Evolutionary conservation across 2,797 vertebrate genomes (phyloP), one percentile per base, ranked within the genome.

Genomic region (Coregonus suidteri): DNA sequence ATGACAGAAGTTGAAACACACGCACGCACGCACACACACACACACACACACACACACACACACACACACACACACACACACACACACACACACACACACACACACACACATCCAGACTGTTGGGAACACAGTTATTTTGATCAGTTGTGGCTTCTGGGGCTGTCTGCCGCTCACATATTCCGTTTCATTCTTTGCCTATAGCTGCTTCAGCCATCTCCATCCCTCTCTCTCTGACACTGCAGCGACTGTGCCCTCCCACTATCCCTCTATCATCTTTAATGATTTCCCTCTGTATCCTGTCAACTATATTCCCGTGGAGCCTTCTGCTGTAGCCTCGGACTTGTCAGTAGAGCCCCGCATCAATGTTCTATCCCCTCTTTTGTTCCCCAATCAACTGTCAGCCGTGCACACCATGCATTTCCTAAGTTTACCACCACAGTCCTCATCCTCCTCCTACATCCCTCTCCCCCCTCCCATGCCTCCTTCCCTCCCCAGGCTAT

Each of bases 211-310:
- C 72, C 71, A n/a, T 54, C 16, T n/a, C 25, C 16, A 9, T 30
- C 37, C 37, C 11, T 41, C 35, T 53, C 15, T n/a, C 41, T 56
- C 52, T 53, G 3, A 6, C 31, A 18, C 70, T 76, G 64, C 25
- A 53, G 73, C 75, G 68, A 76, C 77, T 73, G 80, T 87, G 81
- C 85, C 79, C 83, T 79, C 77, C 62, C 64, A 3, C 52, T 34
- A 73, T 79, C 81, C 83, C 79, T 53, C 34, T 14, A 47, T 69
- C 37, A 82, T 83, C 65, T 88, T 89, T 88, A 75, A 84, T 86
- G 83, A 85, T 83, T 84, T 84, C 88, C 89, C 91, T 80, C 87
- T 85, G 76, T 89, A 77, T 88, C 80, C 88, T 90, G 75, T 74
- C 77, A 77, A 30, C 4, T 14, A 37, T 18, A 53, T 47, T 59